These are phyloP conservation scores for Geopemphigus sp. DNA, from an alignment of 1,140 invertebrate species.

Conservation along the genomic window DNA sequence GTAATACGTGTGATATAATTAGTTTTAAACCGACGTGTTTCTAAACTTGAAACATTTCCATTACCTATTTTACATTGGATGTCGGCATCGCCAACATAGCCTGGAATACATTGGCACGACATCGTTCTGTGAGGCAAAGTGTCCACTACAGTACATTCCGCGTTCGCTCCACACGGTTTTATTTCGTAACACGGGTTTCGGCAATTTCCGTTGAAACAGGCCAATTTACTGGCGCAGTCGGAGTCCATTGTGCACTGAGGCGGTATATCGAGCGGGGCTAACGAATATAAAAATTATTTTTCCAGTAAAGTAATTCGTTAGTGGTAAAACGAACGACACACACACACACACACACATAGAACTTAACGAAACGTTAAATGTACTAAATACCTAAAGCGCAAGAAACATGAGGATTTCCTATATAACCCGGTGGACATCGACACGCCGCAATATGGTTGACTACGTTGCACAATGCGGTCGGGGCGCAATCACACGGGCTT, in stretches of 20 bases:
- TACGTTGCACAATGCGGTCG: slow-evolving; percentile 73
- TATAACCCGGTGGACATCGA: slow-evolving; percentile 77
- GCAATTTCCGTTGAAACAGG: slow-evolving; percentile 77
- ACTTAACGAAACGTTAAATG: background rate
- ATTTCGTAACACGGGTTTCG: slow-evolving; percentile 77
- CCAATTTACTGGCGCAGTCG: slow-evolving; percentile 79
- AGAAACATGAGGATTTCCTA: slow-evolving; percentile 70
- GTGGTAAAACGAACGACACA: background rate
- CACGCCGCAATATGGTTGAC: slow-evolving; percentile 74
- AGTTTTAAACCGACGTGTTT: background rate
- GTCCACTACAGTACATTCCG: slow-evolving; percentile 77
- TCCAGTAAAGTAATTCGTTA: background rate
- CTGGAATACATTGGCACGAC: slow-evolving; percentile 78
- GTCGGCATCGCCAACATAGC: slow-evolving; percentile 79
- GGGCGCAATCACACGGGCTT: slow-evolving; percentile 74
- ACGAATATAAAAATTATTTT: slow-evolving; percentile 3
- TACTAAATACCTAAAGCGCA: slow-evolving; percentile 62
- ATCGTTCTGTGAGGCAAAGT: slow-evolving; percentile 82
- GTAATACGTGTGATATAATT: background rate
- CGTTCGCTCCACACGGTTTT: slow-evolving; percentile 76
- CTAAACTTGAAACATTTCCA: background rate
- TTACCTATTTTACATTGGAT: slow-evolving; percentile 74
- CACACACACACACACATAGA: background rate
- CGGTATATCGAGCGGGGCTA: slow-evolving; percentile 58
- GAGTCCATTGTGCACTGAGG: slow-evolving; percentile 73